phyloP scores from a whole-genome alignment of 2,888 invertebrate genomes.

The Hemistola chrysoprasaria region DNA sequence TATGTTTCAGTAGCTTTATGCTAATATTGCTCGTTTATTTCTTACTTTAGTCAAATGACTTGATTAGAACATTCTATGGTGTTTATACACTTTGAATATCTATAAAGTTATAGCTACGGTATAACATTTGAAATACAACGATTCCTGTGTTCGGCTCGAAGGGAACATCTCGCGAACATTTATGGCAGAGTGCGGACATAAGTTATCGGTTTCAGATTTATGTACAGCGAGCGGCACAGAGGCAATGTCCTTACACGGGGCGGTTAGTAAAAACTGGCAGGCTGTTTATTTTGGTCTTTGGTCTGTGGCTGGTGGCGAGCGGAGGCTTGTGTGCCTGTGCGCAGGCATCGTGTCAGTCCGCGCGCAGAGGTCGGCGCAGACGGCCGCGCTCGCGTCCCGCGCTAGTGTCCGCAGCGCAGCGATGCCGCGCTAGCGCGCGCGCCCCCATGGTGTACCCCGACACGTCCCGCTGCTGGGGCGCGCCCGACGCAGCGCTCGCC shows the following conservation, averaged over 20 bases:
- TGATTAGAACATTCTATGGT: no score
- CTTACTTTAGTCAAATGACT: no score
- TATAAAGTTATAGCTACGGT: no score
- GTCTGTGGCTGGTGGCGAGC: constrained; percentile 22
- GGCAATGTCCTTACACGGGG: constrained; percentile 39
- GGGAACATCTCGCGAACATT: not conserved
- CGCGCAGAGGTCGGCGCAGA: constrained; percentile 71
- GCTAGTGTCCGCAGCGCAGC: constrained; percentile 40
- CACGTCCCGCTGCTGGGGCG: constrained; percentile 82
- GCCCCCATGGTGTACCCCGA: constrained; percentile 84
- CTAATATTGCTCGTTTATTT: not conserved
- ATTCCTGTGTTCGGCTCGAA: no score
- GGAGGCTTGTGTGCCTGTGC: constrained; percentile 17
- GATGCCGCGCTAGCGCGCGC: constrained; percentile 64
- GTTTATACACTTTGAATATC: no score
- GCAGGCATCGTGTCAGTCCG: constrained; percentile 51
- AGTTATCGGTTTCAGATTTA: constrained; percentile 33
- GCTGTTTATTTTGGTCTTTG: constrained; percentile 35
- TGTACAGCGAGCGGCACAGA: constrained; percentile 26
- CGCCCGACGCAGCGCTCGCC: constrained; percentile 83
- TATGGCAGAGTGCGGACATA: constrained; percentile 9
- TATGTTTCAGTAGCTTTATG: constrained; percentile 6
- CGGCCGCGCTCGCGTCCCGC: constrained; percentile 53
- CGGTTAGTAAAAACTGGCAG: constrained; percentile 34
- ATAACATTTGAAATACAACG: no score